These are phyloP conservation scores for Corythornis cristatus DNA, from an alignment of 2,113 vertebrate species.

Conservation along the genomic window DNA sequence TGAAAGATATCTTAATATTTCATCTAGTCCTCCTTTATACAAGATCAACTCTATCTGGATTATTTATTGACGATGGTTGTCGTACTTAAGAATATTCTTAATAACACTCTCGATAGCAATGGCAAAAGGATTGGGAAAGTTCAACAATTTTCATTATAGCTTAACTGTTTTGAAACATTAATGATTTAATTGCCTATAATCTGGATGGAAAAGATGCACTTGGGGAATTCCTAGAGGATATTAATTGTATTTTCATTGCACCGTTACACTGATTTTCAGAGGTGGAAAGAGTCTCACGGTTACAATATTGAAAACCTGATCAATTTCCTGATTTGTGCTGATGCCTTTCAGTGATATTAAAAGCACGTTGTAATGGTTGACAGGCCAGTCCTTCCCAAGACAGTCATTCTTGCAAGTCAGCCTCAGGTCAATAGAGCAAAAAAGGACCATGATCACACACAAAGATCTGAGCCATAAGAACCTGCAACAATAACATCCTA, in stretches of 20 bases:
- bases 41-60: neutral
- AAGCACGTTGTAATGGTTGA: neutral
- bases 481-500: neutral
- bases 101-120: neutral
- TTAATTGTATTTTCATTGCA: neutral
- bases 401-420: neutral
- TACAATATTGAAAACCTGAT: constrained; percentile 24
- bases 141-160: constrained; percentile 6
- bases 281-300: neutral
- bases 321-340: neutral
- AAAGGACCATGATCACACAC: neutral
- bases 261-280: neutral
- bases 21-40: neutral
- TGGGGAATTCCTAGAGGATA: neutral
- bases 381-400: neutral
- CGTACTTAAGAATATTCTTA: neutral
- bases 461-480: neutral
- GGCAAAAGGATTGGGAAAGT: neutral
- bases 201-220: neutral
- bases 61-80: neutral
- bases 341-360: neutral
- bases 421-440: neutral
- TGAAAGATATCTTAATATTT: neutral
- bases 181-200: constrained; percentile 9
- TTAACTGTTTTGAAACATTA: constrained; percentile 14